A percentile compares a stretch with the other conserved stretches of the same genome.
Evolutionary conservation across 1,140 invertebrate species (phyloP).

Genomic region (Drosophila tristis): DNA sequence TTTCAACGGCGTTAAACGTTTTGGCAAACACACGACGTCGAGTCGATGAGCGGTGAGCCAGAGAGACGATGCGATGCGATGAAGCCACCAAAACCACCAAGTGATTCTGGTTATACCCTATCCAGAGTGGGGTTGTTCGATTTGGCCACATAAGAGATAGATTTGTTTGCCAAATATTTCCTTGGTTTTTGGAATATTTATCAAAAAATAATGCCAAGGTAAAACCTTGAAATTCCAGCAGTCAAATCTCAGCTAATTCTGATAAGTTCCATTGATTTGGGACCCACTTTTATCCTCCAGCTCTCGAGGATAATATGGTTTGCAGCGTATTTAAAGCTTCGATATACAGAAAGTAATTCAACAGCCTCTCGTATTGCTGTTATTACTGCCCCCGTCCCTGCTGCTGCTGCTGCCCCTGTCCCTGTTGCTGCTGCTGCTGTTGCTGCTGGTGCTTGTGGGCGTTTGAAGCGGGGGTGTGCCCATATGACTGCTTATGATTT

Average conservation of each 20-base stretch:
- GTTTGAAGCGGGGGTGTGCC: constrained; percentile 62
- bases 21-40: constrained; percentile 71
- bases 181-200: too few species aligned
- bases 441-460: constrained; percentile 34
- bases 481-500: constrained; percentile 80
- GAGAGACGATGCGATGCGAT: constrained; percentile 18
- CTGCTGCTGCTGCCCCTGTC: background rate
- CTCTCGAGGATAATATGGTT: too few species aligned
- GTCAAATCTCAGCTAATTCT: too few species aligned
- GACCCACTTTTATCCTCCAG: too few species aligned
- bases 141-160: too few species aligned
- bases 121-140: background rate
- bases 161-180: too few species aligned
- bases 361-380: too few species aligned
- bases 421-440: background rate
- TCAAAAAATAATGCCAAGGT: too few species aligned
- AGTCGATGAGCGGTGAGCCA: constrained; percentile 1
- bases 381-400: background rate
- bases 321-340: too few species aligned
- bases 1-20: constrained; percentile 78
- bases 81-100: constrained; percentile 51
- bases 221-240: too few species aligned
- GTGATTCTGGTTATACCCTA: constrained; percentile 22
- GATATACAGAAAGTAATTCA: too few species aligned
- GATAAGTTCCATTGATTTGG: too few species aligned